These are phyloP conservation scores for Pristionchus japonicus DNA, from an alignment of 2,888 invertebrate species.

Conservation along the genomic window DNA sequence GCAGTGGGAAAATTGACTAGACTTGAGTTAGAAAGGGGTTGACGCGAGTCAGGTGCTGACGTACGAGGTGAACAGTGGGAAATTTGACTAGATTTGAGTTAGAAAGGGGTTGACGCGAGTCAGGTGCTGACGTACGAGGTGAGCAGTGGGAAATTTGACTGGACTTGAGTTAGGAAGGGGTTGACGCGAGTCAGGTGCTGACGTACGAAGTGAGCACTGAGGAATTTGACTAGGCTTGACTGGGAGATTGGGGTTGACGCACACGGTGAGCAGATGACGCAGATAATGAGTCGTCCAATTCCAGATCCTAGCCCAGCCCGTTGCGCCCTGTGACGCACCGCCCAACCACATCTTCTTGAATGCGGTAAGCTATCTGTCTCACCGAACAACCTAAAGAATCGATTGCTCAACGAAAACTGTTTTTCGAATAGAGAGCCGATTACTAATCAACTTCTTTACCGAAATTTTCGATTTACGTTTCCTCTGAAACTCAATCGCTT, in stretches of 20 bases:
- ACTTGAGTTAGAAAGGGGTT: too few species aligned
- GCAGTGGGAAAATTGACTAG: too few species aligned
- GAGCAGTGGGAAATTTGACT: neutral
- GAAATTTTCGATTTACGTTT: too few species aligned
- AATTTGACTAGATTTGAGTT: too few species aligned
- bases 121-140: slow-evolving; percentile 67
- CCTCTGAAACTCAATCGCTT: neutral
- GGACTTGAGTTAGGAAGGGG: too few species aligned
- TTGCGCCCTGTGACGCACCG: slow-evolving; percentile 32
- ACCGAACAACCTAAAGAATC: neutral
- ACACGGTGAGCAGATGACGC: neutral
- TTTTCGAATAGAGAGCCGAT: too few species aligned
- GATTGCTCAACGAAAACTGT: too few species aligned
- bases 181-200: slow-evolving; percentile 47
- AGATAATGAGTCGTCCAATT: too few species aligned
- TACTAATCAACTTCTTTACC: too few species aligned
- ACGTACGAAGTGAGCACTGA: neutral
- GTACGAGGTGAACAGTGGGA: slow-evolving; percentile 58
- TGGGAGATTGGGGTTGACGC: neutral
- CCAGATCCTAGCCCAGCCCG: slow-evolving; percentile 43
- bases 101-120: slow-evolving; percentile 57
- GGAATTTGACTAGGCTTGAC: neutral
- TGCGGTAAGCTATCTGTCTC: slow-evolving; percentile 35
- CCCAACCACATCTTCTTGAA: slow-evolving; percentile 42
- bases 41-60: slow-evolving; percentile 65